Evolutionary conservation across 1,140 invertebrate species (phyloP).

Genomic region (Megalopta genalis): DNA sequence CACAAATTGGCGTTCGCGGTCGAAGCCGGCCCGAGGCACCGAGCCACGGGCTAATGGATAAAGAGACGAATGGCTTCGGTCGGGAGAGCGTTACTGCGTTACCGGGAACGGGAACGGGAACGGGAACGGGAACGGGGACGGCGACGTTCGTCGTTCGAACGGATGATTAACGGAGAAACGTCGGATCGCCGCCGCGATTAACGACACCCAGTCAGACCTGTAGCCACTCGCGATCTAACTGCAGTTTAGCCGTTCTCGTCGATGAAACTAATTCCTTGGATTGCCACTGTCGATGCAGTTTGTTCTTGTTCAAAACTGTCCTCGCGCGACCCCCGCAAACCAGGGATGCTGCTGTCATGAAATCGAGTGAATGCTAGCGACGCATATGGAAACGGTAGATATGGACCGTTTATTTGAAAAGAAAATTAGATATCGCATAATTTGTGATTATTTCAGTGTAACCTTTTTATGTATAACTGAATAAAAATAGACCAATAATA

Average conservation of each 20-base stretch:
- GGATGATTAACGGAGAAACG: slow-evolving; percentile 1
- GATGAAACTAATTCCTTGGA: slow-evolving; percentile 6
- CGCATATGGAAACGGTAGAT: no score
- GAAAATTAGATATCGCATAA: no score
- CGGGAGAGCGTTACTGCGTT: slow-evolving; percentile 5
- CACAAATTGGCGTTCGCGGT: slow-evolving; percentile 1
- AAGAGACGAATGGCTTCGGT: slow-evolving; percentile 3
- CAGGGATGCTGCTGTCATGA: background rate
- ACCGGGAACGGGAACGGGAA: background rate
- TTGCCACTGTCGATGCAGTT: background rate
- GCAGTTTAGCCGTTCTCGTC: background rate
- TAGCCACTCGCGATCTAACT: slow-evolving; percentile 1
- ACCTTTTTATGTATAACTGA: no score
- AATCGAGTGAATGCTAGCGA: background rate
- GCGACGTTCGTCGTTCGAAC: slow-evolving; percentile 5
- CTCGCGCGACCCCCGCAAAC: no score
- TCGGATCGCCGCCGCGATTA: slow-evolving; percentile 1
- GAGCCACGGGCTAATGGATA: slow-evolving; percentile 1
- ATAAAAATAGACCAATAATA: no score
- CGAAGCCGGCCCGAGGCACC: background rate
- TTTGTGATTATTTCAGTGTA: no score
- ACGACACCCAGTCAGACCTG: slow-evolving; percentile 2
- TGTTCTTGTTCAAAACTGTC: background rate
- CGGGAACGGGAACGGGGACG: background rate
- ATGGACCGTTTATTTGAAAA: no score